Base-by-base conservation (phyloP, 2,113 vertebrate species). In the Crotalus horridus region DNA sequence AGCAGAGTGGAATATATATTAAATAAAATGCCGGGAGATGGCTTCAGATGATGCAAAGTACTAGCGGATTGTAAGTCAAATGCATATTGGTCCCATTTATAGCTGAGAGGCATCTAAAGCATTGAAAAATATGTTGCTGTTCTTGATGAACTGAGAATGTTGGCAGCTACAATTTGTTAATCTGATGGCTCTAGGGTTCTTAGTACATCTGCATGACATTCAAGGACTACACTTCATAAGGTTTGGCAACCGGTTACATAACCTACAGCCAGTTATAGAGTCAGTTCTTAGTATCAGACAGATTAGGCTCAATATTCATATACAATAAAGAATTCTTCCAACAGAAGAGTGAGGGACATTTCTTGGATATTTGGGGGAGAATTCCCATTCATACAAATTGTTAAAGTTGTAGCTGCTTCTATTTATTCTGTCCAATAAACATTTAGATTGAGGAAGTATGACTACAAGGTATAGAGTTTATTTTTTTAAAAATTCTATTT, bases 401-500 rank as follows among this genome's bases (percentile, higher is more conserved):
- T 90, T 54, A 20, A 12, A 55, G 53, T 43, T 43, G 33, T 81
- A 23, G 48, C 59, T 93, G 93, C 90, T 89, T 92, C 92, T 90
- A 91, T 90, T 91, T 94, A 90, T 48, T 85, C 85, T 96, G 93
- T 94, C 94, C 94, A 94, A 64, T 94, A 88, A 96, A 89, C 11
- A 1, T 90, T 86, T 85, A 90, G 94, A 86, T 93, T 61, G 43
- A 88, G 59, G 88, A 93, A 87, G 74, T 91, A 94, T 23, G 29
- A 33, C 69, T 94, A 61, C 95, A 94, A 95, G 81, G 95, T 93
- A 95, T 89, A 93, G 55, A 53, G 0, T 81, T 90, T 86, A 59
- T 90, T 92, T n/a, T 64, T 64, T 58, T 0, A 1, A 12, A n/a
- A 69, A 59, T 61, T 90, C 96, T 96, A 93, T 54, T 95, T 96